Percentiles rank a stretch among this genome's conserved stretches.
Conservation (phyloP, 2,113 vertebrate species). For the Pygoscelis antarcticus region DNA sequence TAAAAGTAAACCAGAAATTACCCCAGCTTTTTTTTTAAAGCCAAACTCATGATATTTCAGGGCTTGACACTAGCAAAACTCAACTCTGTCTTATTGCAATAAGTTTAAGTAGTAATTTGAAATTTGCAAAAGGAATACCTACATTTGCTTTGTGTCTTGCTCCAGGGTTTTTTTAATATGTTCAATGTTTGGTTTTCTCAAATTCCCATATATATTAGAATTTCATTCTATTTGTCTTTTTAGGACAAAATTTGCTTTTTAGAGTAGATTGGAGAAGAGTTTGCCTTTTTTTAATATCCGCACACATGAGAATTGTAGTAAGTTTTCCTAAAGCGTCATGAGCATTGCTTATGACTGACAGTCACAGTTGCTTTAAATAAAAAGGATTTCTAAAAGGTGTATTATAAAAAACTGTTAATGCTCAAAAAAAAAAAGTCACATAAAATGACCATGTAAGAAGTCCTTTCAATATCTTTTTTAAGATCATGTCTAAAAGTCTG, state of each 20-base stretch:
- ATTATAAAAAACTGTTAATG: not conserved
- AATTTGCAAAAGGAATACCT: not conserved
- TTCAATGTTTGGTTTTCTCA: conserved; percentile 10
- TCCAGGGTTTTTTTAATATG: not conserved
- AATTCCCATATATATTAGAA: conserved; percentile 5
- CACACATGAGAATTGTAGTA: not conserved
- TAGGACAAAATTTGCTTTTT: conserved; percentile 32
- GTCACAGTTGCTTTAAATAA: not conserved
- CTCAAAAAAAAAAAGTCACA: not conserved
- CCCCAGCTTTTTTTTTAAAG: not conserved
- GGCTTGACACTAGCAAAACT: not conserved
- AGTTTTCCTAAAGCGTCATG: not conserved
- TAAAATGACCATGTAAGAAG: not conserved
- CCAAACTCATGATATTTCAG: not conserved
- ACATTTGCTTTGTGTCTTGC: not conserved
- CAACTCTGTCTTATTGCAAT: not conserved
- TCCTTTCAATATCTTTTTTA: not conserved
- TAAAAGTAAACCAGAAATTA: not conserved
- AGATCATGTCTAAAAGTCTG: not conserved
- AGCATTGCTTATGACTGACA: not conserved
- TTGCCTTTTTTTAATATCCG: not conserved
- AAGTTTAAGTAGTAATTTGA: not conserved
- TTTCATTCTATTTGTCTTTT: conserved; percentile 19
- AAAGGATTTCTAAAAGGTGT: not conserved
- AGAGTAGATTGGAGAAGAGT: not conserved